Evolutionary conservation across 1,140 invertebrate species (phyloP).

Genomic region (Proales similis): DNA sequence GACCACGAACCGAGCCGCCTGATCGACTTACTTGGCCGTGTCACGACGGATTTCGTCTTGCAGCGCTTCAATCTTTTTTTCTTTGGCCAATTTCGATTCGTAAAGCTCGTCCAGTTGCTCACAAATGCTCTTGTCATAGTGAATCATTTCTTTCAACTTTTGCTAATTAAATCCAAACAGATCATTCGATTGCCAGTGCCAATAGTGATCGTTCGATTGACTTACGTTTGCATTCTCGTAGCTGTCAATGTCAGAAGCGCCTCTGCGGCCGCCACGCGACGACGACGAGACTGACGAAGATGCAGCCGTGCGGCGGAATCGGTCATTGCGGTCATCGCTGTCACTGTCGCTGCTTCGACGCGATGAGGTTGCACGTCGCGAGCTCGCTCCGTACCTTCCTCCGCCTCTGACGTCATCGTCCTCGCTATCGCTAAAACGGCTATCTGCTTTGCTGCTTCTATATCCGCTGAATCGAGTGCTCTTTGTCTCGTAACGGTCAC

Average conservation of each 20-base stretch:
- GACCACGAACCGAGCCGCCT: background rate
- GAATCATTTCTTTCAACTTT: conserved; percentile 37
- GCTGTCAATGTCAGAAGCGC: conserved; percentile 13
- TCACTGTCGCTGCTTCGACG: conserved; percentile 14
- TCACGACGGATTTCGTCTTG: conserved; percentile 31
- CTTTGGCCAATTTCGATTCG: conserved; percentile 26
- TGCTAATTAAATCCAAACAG: background rate
- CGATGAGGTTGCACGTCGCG: background rate
- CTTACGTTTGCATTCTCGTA: conserved; percentile 28
- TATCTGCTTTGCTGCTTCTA: background rate
- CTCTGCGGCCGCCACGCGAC: background rate
- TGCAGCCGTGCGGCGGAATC: background rate
- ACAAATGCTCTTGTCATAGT: conserved; percentile 32
- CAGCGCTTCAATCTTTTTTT: conserved; percentile 28
- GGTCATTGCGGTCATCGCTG: conserved; percentile 33
- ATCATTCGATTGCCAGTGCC: background rate
- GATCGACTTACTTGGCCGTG: conserved; percentile 1
- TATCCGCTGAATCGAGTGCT: background rate
- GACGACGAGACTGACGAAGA: no score
- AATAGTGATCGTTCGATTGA: background rate
- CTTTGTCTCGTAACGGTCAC: conserved; percentile 21
- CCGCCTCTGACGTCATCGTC: conserved; percentile 3
- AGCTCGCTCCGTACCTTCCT: conserved; percentile 15
- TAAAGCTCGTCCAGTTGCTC: conserved; percentile 32
- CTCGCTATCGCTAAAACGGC: conserved; percentile 19